Base-by-base conservation (phyloP, 2,113 vertebrate species). In the Haliaeetus leucogaster region DNA sequence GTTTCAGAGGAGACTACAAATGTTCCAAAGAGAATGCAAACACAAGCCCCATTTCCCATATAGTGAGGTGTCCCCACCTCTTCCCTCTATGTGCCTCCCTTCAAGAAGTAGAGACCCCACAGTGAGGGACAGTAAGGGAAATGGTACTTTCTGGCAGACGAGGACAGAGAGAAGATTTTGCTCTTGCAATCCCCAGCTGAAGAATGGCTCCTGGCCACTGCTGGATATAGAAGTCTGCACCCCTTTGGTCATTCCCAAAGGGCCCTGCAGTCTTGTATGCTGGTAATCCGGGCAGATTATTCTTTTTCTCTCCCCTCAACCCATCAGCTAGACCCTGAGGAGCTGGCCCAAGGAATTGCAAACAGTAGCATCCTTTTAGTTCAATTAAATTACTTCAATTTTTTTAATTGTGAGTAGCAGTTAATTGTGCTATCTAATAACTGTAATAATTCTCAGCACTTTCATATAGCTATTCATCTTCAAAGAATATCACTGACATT, bases 401-500 rank as follows among this genome's bases (percentile, higher is more conserved):
- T 91, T 86, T 86, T 16, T 12, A 85, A 88, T 68, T 73, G 50
- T 45, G 55, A 56, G 15, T 53, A 48, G 78, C 3, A 3, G 62
- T 67, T 93, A 86, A 74, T 95, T 93, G 78, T 88, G n/a, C 43
- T 92, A 47, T 67, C 65, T 92, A 83, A 86, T 79, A 93, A 90
- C 67, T 70, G 29, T 85, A 93, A 81, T 90, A 90, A 94, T 96
- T 95, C 71, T 92, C 80, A 94, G 16, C 13, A 55, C 16, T 95
- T 94, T 91, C 25, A 45, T 61, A 87, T 10, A 40, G 53, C 48
- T 89, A 78, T 96, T 97, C 16, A 94, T 91, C 63, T 88, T 97
- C 82, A 92, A 96, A 93, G 63, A 50, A 17, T 80, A 93, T 95
- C 61, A 85, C 87, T 94, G 92, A 86, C 45, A 88, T 90, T 87